phyloP scores from a whole-genome alignment of 2,797 vertebrate species.

The Sciurus carolinensis region DNA sequence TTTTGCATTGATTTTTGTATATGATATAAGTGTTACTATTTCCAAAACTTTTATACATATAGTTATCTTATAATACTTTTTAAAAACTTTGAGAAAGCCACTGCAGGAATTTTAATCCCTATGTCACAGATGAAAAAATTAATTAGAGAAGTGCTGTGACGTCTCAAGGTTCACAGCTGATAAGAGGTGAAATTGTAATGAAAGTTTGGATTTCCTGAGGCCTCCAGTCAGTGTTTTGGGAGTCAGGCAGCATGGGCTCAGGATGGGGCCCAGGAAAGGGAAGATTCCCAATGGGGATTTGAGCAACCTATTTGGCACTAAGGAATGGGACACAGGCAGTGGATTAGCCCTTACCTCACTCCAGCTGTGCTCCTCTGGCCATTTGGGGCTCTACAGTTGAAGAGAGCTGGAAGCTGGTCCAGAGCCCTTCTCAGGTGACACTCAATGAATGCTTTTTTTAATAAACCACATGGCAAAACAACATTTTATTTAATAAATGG shows the following conservation, averaged over 20 bases:
- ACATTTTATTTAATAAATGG: no score
- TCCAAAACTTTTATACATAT: constrained; percentile 61
- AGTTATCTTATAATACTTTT: constrained; percentile 33
- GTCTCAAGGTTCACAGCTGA: constrained; percentile 44
- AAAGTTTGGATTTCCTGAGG: constrained; percentile 8
- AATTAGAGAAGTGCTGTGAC: constrained; percentile 60
- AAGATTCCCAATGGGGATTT: constrained; percentile 8
- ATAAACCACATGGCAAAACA: no score
- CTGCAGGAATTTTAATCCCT: constrained; percentile 59
- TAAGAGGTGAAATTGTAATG: constrained; percentile 55
- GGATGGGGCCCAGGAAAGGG: not conserved
- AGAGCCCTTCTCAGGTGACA: constrained; percentile 3
- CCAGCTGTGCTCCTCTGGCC: not conserved
- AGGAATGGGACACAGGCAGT: not conserved
- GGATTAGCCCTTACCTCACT: not conserved
- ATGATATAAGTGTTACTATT: constrained; percentile 33
- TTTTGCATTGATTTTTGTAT: constrained; percentile 64
- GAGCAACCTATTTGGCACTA: constrained; percentile 2
- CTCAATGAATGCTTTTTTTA: constrained; percentile 49
- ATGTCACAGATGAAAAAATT: constrained; percentile 64
- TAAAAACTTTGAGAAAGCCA: constrained; percentile 9
- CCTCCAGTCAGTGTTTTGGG: constrained; percentile 32
- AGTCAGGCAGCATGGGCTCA: constrained; percentile 37
- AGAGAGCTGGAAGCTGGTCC: constrained; percentile 52
- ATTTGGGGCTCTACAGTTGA: constrained; percentile 23